phyloP scores from a whole-genome alignment of 2,888 invertebrate species.

The Nowickia ferox region DNA sequence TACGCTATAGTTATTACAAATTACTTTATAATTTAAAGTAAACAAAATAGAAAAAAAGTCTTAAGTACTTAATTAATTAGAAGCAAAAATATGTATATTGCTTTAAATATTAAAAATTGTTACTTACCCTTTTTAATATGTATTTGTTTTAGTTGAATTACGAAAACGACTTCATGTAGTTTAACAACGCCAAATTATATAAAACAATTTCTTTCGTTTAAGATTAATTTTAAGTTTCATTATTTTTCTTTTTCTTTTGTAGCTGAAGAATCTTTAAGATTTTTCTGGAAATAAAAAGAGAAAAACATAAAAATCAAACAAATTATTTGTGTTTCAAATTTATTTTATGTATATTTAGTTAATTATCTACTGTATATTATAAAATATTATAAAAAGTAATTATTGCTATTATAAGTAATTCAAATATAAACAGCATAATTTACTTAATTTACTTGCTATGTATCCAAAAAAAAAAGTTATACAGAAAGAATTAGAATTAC shows the following conservation, averaged over 20 bases:
- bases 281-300: constrained; percentile 13
- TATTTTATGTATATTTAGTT: constrained; percentile 36
- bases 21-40: constrained; percentile 39
- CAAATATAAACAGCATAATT: constrained; percentile 22
- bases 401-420: constrained; percentile 6
- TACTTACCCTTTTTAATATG: constrained; percentile 16
- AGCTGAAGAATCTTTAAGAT: constrained; percentile 53
- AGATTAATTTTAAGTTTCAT: constrained; percentile 9
- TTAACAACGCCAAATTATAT: constrained; percentile 1
- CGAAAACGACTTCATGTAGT: background rate
- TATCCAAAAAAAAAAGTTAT: constrained; percentile 54
- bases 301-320: background rate
- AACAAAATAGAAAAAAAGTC: background rate
- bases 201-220: background rate
- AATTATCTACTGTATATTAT: constrained; percentile 47
- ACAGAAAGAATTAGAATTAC: constrained; percentile 28
- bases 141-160: background rate
- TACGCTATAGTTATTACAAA: constrained; percentile 33
- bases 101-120: constrained; percentile 27
- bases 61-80: constrained; percentile 38
- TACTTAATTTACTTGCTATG: constrained; percentile 61
- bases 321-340: constrained; percentile 24
- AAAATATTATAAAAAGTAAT: constrained; percentile 7
- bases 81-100: background rate
- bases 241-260: too few species aligned